phyloP scores from a whole-genome alignment of 2,797 vertebrate genomes.

The Triplophysa bombifrons region DNA sequence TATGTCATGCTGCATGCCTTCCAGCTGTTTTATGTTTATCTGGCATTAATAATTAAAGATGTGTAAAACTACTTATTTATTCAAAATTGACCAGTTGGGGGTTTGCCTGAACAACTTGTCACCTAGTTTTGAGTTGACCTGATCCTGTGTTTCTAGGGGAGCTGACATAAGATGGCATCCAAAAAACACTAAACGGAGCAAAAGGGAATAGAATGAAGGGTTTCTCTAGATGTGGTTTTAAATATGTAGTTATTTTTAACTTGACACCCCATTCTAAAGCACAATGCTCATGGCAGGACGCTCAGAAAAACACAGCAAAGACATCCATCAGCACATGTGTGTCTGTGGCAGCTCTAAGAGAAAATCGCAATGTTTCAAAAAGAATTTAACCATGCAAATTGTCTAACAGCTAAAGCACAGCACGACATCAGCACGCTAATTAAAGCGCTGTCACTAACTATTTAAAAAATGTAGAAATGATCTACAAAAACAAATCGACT shows the following conservation, averaged over 20 bases:
- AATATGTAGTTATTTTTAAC: not conserved
- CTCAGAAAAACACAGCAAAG: not conserved
- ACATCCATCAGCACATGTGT: not conserved
- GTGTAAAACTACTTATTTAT: not conserved
- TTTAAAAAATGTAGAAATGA: not conserved
- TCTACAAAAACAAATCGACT: conserved; percentile 10
- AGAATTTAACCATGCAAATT: not conserved
- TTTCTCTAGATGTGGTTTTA: not conserved
- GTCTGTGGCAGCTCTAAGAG: not conserved
- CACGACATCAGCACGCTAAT: not conserved
- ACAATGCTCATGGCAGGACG: not conserved
- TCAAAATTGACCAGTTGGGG: not conserved
- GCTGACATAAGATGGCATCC: not conserved
- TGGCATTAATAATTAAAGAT: not conserved
- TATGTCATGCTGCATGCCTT: not conserved
- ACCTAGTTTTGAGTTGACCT: not conserved
- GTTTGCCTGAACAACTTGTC: conserved; percentile 6
- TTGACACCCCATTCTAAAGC: not conserved
- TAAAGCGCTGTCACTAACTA: not conserved
- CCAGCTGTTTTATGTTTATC: not conserved
- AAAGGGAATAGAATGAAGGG: not conserved
- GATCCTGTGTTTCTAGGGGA: not conserved
- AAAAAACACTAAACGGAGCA: not conserved
- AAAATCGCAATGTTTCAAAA: not conserved
- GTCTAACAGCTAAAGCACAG: conserved; percentile 12